Evolutionary conservation across 1,140 invertebrate genomes (phyloP), one percentile per base, ranked within the genome.

Genomic region (Mactra quadrangularis): DNA sequence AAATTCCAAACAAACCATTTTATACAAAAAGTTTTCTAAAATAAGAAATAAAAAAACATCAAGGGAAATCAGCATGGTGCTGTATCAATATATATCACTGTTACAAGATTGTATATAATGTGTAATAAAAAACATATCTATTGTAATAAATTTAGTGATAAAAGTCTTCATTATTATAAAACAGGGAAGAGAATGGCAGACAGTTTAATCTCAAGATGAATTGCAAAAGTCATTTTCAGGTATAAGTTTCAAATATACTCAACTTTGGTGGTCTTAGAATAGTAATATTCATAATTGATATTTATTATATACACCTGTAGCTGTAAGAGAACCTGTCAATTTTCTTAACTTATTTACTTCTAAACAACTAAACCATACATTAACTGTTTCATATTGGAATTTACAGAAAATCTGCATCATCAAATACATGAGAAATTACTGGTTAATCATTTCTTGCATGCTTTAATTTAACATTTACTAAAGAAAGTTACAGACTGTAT

Each of bases 201-300:
- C 52, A 72, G 47, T 57, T 52, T 57, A 57, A 72, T 72, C 70
- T 72, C 11, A 19, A 11, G 22, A 22, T 17, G 25, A 22, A n/a
- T 47, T 75, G 72, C 22, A 17, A 75, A 75, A 57, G 50, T 75
- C 72, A 75, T 75, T 75, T 75, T 31, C 31, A 59, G 55, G 53
- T 75, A 75, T 75, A 60, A 47, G 72, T 75, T 75, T 60, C 72
- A 41, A 64, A 66, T 31, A 41, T 19, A 47, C 55, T 45, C 75
- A 22, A 64, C 62, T 52, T 29, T 78, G 59, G 60, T 78, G 75
- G 75, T 78, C 59, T 35, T 13, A 15, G 29, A 64, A 59, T 38
- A 55, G 59, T 52, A 60, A 78, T 78, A n/a, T 78, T 78, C 75
- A 78, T 78, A 78, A 78, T 78, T 78, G 75, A 78, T 78, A 78